Conservation (phyloP, 2,797 vertebrate genomes). For the Schizopygopsis pylzovi region DNA sequence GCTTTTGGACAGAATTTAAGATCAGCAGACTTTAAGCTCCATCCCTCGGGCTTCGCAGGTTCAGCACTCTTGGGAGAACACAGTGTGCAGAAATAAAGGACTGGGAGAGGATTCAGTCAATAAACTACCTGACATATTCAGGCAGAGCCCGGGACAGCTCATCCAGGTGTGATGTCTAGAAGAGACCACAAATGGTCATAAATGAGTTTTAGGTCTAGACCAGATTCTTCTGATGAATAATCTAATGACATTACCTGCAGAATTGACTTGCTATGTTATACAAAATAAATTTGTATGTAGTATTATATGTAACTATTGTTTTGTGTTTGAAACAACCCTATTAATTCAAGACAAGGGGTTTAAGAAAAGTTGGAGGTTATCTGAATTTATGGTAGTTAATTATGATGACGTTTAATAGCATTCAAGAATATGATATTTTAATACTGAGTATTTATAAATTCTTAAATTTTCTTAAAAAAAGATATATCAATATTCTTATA, state of each 20-base stretch:
- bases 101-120: constrained; percentile 43
- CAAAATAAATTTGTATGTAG: background rate
- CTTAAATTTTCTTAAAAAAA: background rate
- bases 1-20: constrained; percentile 41
- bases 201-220: constrained; percentile 24
- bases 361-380: background rate
- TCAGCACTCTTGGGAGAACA: constrained; percentile 15
- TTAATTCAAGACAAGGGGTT: no score
- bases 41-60: constrained; percentile 33
- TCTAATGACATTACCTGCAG: background rate
- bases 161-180: constrained; percentile 41
- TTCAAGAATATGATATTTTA: background rate
- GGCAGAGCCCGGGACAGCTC: constrained; percentile 36
- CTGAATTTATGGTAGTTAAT: background rate
- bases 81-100: constrained; percentile 13
- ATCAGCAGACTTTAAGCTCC: constrained; percentile 38
- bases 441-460: background rate
- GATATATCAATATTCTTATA: background rate
- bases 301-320: background rate
- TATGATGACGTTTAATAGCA: background rate
- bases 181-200: background rate
- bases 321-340: no score
- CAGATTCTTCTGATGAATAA: background rate
- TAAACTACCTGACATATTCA: constrained; percentile 39
- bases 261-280: background rate